phyloP scores from a whole-genome alignment of 1,140 invertebrate species.

The Medauroidea extradentata region DNA sequence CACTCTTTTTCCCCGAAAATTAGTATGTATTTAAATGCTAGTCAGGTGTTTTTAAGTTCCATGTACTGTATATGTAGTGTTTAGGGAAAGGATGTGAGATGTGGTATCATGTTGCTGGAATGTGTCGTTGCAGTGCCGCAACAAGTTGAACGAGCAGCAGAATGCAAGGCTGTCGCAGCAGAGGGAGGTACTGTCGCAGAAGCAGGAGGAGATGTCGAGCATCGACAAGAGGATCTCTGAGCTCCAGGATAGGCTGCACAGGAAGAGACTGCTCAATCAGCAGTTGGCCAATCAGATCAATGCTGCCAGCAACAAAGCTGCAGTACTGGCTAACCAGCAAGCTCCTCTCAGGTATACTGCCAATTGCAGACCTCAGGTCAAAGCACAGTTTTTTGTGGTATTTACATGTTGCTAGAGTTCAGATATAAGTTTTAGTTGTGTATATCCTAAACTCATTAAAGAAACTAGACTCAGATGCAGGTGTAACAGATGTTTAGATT shows the following conservation, averaged over 20 bases:
- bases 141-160: conserved; percentile 93
- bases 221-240: conserved; percentile 92
- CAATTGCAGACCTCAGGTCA: too few relatives aligned
- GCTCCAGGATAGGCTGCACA: conserved; percentile 82
- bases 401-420: too few relatives aligned
- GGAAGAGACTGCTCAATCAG: conserved; percentile 80
- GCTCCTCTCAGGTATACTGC: conserved; percentile 2
- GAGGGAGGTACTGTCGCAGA: conserved; percentile 74
- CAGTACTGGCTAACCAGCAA: not conserved
- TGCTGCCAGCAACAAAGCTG: conserved; percentile 35
- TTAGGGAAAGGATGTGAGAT: not conserved
- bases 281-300: conserved; percentile 74
- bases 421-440: too few relatives aligned
- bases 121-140: conserved; percentile 71
- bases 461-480: too few relatives aligned
- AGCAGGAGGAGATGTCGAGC: conserved; percentile 83
- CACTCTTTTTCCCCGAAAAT: too few relatives aligned
- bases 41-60: too few relatives aligned
- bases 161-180: conserved; percentile 81
- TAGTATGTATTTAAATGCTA: too few relatives aligned
- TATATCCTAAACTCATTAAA: too few relatives aligned
- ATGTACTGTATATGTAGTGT: too few relatives aligned
- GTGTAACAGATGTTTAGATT: too few relatives aligned
- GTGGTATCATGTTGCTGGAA: not conserved
- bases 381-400: too few relatives aligned